These are phyloP conservation scores for Castor canadensis DNA, from an alignment of 2,113 vertebrate genomes.

Conservation along the genomic window DNA sequence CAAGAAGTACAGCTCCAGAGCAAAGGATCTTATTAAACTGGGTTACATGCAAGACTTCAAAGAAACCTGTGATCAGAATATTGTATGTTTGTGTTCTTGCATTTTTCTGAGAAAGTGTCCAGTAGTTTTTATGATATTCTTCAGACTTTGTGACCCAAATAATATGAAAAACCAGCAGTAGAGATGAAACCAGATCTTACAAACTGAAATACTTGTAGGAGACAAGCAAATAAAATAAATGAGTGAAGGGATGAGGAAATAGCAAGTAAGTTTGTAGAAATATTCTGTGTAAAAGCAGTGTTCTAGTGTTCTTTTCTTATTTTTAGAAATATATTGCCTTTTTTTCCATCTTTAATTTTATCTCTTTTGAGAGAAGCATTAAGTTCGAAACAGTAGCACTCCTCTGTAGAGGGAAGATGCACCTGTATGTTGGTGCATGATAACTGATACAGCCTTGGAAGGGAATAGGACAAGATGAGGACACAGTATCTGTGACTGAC, in stretches of 20 bases:
- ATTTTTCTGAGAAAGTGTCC: background rate
- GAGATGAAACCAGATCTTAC: background rate
- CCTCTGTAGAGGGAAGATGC: background rate
- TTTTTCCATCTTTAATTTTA: background rate
- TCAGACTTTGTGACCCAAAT: constrained; percentile 39
- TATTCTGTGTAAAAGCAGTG: background rate
- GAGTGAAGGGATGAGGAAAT: background rate
- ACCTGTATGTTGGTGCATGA: rapidly evolving
- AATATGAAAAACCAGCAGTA: background rate
- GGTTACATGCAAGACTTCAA: constrained; percentile 35
- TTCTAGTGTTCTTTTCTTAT: background rate
- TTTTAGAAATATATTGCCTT: background rate
- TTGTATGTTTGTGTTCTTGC: background rate
- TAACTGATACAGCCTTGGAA: background rate
- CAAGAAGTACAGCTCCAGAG: background rate
- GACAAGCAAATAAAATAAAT: background rate
- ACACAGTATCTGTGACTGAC: rapidly evolving
- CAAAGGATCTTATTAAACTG: constrained; percentile 13
- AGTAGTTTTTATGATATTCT: constrained; percentile 23
- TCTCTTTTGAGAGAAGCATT: background rate
- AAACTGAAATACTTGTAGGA: background rate
- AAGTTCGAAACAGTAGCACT: background rate
- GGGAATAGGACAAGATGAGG: rapidly evolving
- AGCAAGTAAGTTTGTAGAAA: background rate
- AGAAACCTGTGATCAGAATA: constrained; percentile 47